Evolutionary conservation across 2,113 vertebrate species (phyloP).

Genomic region (Acinonyx jubatus): DNA sequence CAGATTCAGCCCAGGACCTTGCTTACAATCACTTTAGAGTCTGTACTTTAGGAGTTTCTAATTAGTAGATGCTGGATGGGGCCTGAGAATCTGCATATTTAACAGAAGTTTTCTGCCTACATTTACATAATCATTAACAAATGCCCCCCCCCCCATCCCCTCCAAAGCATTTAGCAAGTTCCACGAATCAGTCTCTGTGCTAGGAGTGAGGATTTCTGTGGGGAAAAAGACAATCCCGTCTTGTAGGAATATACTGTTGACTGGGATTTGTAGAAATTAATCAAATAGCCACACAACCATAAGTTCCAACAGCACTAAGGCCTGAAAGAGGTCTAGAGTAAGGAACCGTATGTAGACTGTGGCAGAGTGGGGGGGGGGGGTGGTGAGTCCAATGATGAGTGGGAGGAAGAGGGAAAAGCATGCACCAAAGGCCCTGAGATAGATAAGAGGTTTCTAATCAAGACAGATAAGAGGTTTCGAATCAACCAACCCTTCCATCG

Average conservation of each 20-base stretch:
- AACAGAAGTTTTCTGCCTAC: background rate
- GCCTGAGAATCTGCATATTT: background rate
- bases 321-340: background rate
- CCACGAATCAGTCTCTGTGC: background rate
- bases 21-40: background rate
- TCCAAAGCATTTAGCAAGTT: background rate
- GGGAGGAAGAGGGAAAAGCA: background rate
- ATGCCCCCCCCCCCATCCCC: background rate
- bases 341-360: background rate
- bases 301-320: background rate
- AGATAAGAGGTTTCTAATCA: background rate
- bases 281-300: background rate
- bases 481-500: background rate
- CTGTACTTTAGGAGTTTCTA: background rate
- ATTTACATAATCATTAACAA: conserved; percentile 10
- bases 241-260: background rate
- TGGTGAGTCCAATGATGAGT: background rate
- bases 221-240: background rate
- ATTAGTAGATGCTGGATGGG: background rate
- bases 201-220: background rate
- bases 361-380: too few species aligned
- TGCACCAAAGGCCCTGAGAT: background rate
- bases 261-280: background rate
- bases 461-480: background rate
- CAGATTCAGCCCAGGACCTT: background rate